Evolutionary conservation across 2,888 invertebrate species (phyloP).

Genomic region (Encarsia formosa): DNA sequence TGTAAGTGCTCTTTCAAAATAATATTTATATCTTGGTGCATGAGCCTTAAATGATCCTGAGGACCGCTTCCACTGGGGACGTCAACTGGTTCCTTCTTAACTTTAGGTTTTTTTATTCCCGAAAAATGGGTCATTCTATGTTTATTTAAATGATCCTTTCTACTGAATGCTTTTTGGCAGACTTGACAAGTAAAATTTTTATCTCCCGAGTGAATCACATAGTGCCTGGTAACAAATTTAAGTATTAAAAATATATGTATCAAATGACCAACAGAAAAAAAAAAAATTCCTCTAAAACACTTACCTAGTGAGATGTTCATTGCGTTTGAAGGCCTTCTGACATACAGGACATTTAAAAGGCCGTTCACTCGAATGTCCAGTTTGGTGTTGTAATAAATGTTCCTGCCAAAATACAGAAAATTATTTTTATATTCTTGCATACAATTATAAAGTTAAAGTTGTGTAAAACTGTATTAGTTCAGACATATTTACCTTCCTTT

Average conservation of each 20-base stretch:
- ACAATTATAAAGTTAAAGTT: no score
- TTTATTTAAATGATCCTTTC: slow-evolving; percentile 55
- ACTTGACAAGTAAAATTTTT: slow-evolving; percentile 53
- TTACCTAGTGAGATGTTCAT: slow-evolving; percentile 56
- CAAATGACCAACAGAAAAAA: no score
- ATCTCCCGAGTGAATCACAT: slow-evolving; percentile 54
- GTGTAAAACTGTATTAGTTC: no score
- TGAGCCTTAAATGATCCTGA: slow-evolving; percentile 10
- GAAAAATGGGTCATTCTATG: slow-evolving; percentile 53
- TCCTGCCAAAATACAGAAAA: no score
- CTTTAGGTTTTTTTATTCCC: slow-evolving; percentile 42
- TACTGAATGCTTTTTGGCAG: slow-evolving; percentile 54
- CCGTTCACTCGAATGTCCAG: slow-evolving; percentile 52
- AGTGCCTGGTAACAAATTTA: no score
- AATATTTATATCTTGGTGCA: slow-evolving; percentile 29
- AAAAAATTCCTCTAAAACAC: no score
- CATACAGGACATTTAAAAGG: slow-evolving; percentile 51
- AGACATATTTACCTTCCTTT: no score
- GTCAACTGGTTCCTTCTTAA: slow-evolving; percentile 39
- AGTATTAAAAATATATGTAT: no score
- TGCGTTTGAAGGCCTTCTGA: slow-evolving; percentile 53
- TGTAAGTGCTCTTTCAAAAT: slow-evolving; percentile 44
- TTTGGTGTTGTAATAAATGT: slow-evolving; percentile 53
- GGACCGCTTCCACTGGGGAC: slow-evolving; percentile 32
- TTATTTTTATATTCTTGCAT: no score